Base-by-base conservation (phyloP, 37 sponge, comb jelly and placozoan genomes). In the Eunapius fragilis region DNA sequence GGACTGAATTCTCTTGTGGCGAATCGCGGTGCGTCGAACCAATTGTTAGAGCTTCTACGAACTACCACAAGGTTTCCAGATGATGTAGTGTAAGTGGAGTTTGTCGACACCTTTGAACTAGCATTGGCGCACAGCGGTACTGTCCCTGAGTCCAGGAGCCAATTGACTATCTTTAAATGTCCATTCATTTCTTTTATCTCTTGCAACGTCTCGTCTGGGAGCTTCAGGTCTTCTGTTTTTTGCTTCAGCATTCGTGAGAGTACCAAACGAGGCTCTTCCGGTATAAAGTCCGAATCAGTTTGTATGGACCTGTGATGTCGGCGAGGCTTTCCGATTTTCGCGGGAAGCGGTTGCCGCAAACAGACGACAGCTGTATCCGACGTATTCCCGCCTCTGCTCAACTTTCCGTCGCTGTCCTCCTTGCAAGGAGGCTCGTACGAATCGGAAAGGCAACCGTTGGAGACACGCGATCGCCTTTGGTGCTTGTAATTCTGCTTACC, bases 181-280 rank as follows among this genome's bases (percentile, higher is more conserved):
- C 80, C 32, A 32, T 32, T 79, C 80, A 79, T 79, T 33, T 79
- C 80, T 31, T 79, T 79, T 11, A 79, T 79, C 80, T 79, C 32
- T 31, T 79, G 31, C 32, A 79, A 25, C 10, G 31, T 31, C 58
- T 50, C 32, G 23, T 79, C 67, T 45, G 80, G 48, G 0, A 79
- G 26, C 1, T 79, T 79, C 67, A 79, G 27, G 49, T 31, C 32
- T 22, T 79, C 80, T 50, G 80, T 79, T 47, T 79, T 79, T 50
- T 79, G 49, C 80, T 25, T 26, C 26, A 79, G 58, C 80, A 79
- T 45, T 67, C 68, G 49, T 17, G 80, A 79, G 9, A 79, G 80
- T 26, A 23, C 17, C 25, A 67, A 67, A 17, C 68, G 26, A 31
- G 68, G 58, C 17, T 58, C 58, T 58, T 58, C 58, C 19, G 58